Conservation (phyloP, 2,888 invertebrate species). For the Anoplius nigerrimus region DNA sequence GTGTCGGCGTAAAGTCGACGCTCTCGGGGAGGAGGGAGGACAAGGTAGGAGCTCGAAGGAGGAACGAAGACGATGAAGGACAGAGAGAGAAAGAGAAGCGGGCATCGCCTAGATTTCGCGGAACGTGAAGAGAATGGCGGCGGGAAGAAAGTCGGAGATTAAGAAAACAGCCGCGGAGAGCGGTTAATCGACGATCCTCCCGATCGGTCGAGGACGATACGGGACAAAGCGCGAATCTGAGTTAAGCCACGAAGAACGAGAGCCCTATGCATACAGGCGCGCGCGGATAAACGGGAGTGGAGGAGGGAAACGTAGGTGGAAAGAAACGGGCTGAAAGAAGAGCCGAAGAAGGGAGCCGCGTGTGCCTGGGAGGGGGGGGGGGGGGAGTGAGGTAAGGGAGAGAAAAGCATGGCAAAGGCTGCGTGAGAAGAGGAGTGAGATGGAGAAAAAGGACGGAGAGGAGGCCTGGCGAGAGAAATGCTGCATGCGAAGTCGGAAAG, state of each 20-base stretch:
- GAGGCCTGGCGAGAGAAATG: constrained; percentile 36
- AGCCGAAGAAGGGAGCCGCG: constrained; percentile 39
- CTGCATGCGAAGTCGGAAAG: constrained; percentile 20
- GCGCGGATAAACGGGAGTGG: constrained; percentile 9
- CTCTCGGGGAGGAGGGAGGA: background rate
- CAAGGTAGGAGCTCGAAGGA: background rate
- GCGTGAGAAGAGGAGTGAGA: constrained; percentile 16
- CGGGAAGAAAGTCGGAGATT: background rate
- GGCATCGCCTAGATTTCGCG: too few relatives aligned
- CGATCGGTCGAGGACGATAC: background rate
- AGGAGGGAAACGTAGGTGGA: constrained; percentile 15
- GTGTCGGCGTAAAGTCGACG: too few relatives aligned
- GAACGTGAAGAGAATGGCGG: background rate
- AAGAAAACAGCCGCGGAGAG: background rate
- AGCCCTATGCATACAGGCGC: background rate
- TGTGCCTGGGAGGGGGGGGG: constrained; percentile 9
- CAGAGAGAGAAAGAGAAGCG: background rate
- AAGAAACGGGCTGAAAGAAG: constrained; percentile 41
- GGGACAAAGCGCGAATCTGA: background rate
- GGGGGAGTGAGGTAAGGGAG: constrained; percentile 20
- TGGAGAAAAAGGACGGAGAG: constrained; percentile 16
- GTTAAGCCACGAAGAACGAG: too few relatives aligned
- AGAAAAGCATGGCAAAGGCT: constrained; percentile 18
- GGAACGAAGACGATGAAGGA: background rate
- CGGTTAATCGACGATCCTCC: background rate